A percentile compares a stretch with the other conserved stretches of the same genome.
Evolutionary conservation across 2,797 vertebrate species (phyloP).

Genomic region (Steatocranus sp.): DNA sequence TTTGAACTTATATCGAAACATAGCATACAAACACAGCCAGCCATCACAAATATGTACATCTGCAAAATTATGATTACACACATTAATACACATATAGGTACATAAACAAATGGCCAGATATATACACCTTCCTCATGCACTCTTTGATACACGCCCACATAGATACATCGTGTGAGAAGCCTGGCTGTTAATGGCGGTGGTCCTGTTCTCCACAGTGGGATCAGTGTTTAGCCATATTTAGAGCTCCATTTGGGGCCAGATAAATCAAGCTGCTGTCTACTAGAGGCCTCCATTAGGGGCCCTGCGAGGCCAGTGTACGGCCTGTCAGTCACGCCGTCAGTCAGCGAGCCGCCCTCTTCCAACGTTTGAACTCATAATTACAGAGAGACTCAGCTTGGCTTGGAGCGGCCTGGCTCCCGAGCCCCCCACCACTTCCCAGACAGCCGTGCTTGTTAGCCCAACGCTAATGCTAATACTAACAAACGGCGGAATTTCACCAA

Average conservation of each 20-base stretch:
- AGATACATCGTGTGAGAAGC: constrained; percentile 28
- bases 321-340: constrained; percentile 75
- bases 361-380: constrained; percentile 80
- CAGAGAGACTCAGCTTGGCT: constrained; percentile 63
- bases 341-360: constrained; percentile 57
- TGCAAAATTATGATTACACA: not conserved
- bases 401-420: constrained; percentile 3
- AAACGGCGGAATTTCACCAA: constrained; percentile 57
- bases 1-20: not conserved
- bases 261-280: constrained; percentile 77
- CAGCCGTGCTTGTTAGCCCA: constrained; percentile 20
- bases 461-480: constrained; percentile 67
- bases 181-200: constrained; percentile 60
- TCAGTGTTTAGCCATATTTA: constrained; percentile 77
- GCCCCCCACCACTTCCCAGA: constrained; percentile 24
- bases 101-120: constrained; percentile 4
- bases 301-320: constrained; percentile 55
- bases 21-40: not conserved
- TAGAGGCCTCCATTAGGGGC: constrained; percentile 79
- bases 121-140: not conserved
- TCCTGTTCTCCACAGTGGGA: constrained; percentile 69
- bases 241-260: constrained; percentile 75
- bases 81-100: not conserved
- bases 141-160: not conserved
- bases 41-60: not conserved